These are phyloP conservation scores for Synanthedon formicaeformis DNA, from an alignment of 2,888 invertebrate genomes.

Conservation along the genomic window DNA sequence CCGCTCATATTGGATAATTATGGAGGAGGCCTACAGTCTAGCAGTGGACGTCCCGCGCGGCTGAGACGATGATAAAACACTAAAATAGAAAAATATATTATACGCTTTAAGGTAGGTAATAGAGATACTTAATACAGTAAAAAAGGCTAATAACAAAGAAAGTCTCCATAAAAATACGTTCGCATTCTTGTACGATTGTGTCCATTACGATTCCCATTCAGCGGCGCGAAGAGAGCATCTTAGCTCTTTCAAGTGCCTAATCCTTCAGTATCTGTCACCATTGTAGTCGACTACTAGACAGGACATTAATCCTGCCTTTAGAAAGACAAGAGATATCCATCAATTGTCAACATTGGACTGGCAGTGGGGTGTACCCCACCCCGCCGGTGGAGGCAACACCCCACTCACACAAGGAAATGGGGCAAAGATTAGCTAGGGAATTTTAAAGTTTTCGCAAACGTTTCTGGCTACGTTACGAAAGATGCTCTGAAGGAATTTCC, in stretches of 20 bases:
- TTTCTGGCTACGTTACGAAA: slow-evolving; percentile 1
- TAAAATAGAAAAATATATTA: too few relatives aligned
- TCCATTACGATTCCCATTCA: slow-evolving; percentile 14
- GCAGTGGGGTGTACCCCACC: slow-evolving; percentile 33
- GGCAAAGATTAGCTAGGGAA: slow-evolving; percentile 36
- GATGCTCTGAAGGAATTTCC: too few relatives aligned
- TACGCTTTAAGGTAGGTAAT: too few relatives aligned
- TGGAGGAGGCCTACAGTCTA: too few relatives aligned
- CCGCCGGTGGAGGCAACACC: slow-evolving; percentile 20
- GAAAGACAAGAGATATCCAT: slow-evolving; percentile 67
- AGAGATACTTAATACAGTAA: neutral
- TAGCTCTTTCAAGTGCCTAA: slow-evolving; percentile 38
- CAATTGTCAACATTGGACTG: slow-evolving; percentile 69
- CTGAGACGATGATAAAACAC: too few relatives aligned
- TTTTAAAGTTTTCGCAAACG: slow-evolving; percentile 7
- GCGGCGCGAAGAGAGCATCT: slow-evolving; percentile 12
- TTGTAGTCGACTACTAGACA: slow-evolving; percentile 34
- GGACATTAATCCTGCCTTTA: slow-evolving; percentile 67
- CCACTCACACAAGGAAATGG: slow-evolving; percentile 35
- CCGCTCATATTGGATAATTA: too few relatives aligned
- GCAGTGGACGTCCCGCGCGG: too few relatives aligned
- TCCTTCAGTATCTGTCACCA: slow-evolving; percentile 50
- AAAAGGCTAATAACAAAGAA: slow-evolving; percentile 2
- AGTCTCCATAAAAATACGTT: slow-evolving; percentile 10
- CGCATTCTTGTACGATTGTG: slow-evolving; percentile 7